phyloP scores from a whole-genome alignment of 35 echinoderm and acorn worm genomes.

The Heliocidaris tuberculata region DNA sequence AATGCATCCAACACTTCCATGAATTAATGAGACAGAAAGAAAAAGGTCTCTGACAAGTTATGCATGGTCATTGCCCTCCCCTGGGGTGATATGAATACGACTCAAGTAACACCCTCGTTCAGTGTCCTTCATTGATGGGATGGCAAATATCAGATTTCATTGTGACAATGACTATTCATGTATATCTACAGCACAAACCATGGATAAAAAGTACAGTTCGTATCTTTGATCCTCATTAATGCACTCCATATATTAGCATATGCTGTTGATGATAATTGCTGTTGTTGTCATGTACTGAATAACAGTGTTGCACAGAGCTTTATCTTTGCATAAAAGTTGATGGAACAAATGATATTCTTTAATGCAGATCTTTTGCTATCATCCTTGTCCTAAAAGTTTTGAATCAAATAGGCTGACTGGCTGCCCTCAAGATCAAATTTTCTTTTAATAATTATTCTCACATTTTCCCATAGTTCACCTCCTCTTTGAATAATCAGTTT shows the following conservation, averaged over 20 bases:
- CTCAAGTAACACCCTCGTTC: neutral
- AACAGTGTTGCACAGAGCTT: neutral
- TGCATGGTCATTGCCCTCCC: neutral
- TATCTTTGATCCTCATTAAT: neutral
- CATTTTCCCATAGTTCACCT: neutral
- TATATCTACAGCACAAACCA: neutral
- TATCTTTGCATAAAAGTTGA: neutral
- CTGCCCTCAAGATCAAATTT: neutral
- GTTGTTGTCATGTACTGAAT: neutral
- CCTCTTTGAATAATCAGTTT: neutral
- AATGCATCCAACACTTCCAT: neutral
- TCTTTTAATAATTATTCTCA: neutral
- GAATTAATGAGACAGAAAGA: neutral
- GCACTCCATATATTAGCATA: neutral
- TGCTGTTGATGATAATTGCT: too few species aligned
- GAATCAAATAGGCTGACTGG: neutral
- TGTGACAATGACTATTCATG: neutral
- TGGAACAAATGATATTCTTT: neutral
- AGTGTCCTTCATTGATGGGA: neutral
- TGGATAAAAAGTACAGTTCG: neutral
- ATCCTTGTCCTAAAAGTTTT: neutral
- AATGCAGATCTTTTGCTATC: neutral
- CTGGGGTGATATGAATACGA: neutral
- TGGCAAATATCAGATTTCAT: neutral
- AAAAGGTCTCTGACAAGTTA: neutral